Conservation (phyloP, 2,888 invertebrate genomes). For the Tetragonisca angustula region DNA sequence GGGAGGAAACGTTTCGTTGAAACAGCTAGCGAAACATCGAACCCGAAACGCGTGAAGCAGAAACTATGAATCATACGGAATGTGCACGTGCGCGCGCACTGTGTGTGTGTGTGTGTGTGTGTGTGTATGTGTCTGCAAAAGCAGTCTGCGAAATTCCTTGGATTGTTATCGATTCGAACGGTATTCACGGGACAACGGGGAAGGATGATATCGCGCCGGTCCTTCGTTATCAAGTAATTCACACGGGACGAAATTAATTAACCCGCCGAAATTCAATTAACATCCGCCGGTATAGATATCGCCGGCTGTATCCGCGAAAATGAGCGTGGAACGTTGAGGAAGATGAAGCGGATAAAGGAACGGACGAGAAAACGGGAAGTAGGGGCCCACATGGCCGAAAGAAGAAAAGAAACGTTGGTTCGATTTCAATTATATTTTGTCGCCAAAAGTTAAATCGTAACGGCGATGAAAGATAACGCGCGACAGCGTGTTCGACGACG, state of each 20-base stretch:
- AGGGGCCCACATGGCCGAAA: not conserved
- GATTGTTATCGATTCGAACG: not conserved
- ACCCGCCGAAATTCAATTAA: conserved; percentile 48
- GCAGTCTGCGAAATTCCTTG: not conserved
- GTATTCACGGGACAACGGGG: not conserved
- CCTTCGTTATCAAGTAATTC: conserved; percentile 21
- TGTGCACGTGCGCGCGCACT: not conserved
- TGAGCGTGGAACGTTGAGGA: conserved; percentile 11
- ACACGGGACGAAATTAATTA: conserved; percentile 39
- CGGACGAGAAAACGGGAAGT: not conserved
- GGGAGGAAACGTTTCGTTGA: not conserved
- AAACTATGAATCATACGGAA: not conserved
- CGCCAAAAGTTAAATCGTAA: conserved; percentile 43
- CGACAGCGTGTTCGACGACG: conserved; percentile 35
- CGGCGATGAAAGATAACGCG: conserved; percentile 42
- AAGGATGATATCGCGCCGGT: conserved; percentile 5
- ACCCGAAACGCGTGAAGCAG: conserved; percentile 1
- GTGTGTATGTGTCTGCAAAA: not conserved
- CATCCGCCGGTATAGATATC: conserved; percentile 16
- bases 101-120: no score
- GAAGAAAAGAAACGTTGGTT: not conserved
- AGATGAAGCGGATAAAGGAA: conserved; percentile 6
- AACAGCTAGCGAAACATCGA: conserved; percentile 12
- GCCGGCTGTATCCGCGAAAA: conserved; percentile 32
- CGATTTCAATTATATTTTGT: conserved; percentile 59